Base-by-base conservation (phyloP, 1,140 invertebrate species). In the Charaxes varanes region DNA sequence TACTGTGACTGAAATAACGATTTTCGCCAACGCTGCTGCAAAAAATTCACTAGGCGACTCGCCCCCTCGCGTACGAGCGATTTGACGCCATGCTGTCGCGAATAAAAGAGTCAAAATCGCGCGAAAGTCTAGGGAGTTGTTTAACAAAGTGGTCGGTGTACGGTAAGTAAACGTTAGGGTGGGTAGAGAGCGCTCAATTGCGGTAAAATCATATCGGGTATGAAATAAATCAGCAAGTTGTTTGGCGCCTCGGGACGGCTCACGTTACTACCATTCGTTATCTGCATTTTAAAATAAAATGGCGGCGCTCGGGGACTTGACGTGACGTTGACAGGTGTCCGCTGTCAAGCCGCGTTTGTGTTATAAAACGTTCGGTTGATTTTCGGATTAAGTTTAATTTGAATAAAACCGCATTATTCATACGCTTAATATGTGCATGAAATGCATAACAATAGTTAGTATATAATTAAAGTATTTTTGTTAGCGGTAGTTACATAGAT, bases 231-330 rank as follows among this genome's bases (percentile, higher is more conserved):
- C 73, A 65, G 60, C 55, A 62, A 62, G 60, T 61, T 62, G 52
- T 42, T 37, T 52, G 52, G 48, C 53, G 68, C 61, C 56, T 54
- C 52, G 60, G 58, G 56, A 57, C 63, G 59, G 59, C 53, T 79
- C 74, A 57, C 44, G 64, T 76, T 76, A 68, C 73, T 62, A 67
- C 69, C 65, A 69, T 71, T 73, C 67, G 58, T 71, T 74, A 71
- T 79, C 73, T 79, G 69, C 71, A 76, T 76, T 69, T 59, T 59
- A 62, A 66, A 69, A 71, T 63, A 73, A 77, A 71, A 78, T 70
- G 66, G 62, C 61, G 54, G 36, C 55, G 58, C 52, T 21, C 38
- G 46, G 62, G 62, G 63, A 65, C 35, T 62, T 65, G 70, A 78
- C 47, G 61, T 64, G 64, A 71, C 70, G 62, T 65, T 78, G 73